Evolutionary conservation across 2,888 invertebrate genomes (phyloP).

Genomic region (Oasisia sp.): DNA sequence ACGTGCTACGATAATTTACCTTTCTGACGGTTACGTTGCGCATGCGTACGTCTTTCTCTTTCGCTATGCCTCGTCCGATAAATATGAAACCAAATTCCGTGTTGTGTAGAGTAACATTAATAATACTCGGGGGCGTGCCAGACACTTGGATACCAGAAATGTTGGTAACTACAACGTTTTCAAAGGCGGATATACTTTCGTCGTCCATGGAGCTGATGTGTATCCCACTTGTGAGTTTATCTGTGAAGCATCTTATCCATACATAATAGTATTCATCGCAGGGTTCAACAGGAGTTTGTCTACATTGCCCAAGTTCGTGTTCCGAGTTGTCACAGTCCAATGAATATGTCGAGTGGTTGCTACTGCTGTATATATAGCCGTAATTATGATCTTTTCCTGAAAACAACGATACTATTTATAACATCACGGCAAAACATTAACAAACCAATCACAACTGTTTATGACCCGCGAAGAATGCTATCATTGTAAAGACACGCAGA

Average conservation of each 20-base stretch:
- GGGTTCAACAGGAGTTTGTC: background rate
- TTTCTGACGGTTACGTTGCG: background rate
- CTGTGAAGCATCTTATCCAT: background rate
- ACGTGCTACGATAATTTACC: too few relatives aligned
- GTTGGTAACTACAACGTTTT: background rate
- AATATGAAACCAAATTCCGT: background rate
- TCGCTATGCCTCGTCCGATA: background rate
- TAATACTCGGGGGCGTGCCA: background rate
- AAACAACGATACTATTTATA: background rate
- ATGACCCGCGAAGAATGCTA: too few relatives aligned
- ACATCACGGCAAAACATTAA: background rate
- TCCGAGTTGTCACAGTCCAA: background rate
- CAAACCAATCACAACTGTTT: background rate
- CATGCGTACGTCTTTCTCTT: background rate
- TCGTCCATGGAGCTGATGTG: background rate
- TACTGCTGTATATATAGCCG: background rate
- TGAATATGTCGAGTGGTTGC: background rate
- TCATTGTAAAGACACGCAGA: too few relatives aligned
- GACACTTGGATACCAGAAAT: background rate
- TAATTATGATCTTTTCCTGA: background rate
- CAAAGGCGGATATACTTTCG: background rate
- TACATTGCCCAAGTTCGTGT: background rate
- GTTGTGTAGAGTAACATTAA: background rate
- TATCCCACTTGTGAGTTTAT: background rate
- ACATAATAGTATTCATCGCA: background rate